A percentile compares a stretch with the other conserved stretches of the same genome.
phyloP scores from a whole-genome alignment of 1,140 invertebrate genomes.

The Delia radicum region DNA sequence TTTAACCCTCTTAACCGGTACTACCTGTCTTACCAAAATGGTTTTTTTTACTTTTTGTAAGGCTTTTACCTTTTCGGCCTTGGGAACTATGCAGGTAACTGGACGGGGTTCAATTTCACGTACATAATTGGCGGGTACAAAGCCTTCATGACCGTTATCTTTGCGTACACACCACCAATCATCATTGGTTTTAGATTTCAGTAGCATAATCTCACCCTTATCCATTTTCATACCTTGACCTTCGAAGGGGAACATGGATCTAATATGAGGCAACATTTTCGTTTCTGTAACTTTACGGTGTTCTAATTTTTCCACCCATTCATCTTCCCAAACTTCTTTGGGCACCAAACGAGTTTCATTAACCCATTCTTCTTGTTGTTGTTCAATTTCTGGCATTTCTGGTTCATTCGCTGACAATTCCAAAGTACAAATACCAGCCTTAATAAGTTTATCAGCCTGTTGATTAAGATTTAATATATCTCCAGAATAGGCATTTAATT shows the following conservation, averaged over 20 bases:
- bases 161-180: constrained; percentile 99
- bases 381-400: constrained; percentile 65
- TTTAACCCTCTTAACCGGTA: constrained; percentile 68
- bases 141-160: constrained; percentile 87
- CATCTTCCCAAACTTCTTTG: constrained; percentile 88
- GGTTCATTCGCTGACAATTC: constrained; percentile 71
- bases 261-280: constrained; percentile 77
- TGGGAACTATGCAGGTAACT: constrained; percentile 73
- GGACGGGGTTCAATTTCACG: constrained; percentile 88
- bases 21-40: constrained; percentile 81
- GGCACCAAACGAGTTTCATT: constrained; percentile 79
- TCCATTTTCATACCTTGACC: constrained; percentile 91
- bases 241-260: constrained; percentile 83
- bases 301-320: constrained; percentile 81
- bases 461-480: constrained; percentile 86
- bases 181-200: constrained; percentile 91
- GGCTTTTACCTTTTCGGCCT: constrained; percentile 78
- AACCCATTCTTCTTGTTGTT: constrained; percentile 73
- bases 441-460: constrained; percentile 79
- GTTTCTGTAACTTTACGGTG: constrained; percentile 83
- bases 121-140: constrained; percentile 97
- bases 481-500: constrained; percentile 86
- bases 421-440: constrained; percentile 74
- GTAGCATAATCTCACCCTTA: constrained; percentile 89
- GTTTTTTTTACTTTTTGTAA: constrained; percentile 87